Evolutionary conservation across 2,797 vertebrate genomes (phyloP), one percentile per base, ranked within the genome.

Genomic region (Pipistrellus nathusii): DNA sequence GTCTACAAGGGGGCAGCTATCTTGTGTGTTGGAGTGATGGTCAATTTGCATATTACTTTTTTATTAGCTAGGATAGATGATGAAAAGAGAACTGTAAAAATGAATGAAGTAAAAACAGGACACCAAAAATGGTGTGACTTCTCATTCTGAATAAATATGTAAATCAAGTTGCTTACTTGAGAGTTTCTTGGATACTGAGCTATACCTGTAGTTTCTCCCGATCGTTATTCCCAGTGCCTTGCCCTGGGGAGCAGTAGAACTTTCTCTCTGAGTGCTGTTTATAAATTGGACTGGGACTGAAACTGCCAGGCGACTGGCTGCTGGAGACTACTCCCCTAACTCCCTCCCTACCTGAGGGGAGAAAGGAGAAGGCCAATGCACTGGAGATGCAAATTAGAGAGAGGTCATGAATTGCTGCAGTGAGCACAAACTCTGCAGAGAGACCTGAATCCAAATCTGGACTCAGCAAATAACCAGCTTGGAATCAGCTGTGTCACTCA

Each of bases 41-140:
- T 51, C 48, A 51, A 51, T 51, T 51, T 51, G 48, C 48, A 51
- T 51, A 51, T 51, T 51, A 51, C 48, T 15, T 14, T 51, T 51
- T 51, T 17, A 51, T 51, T 51, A 51, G 51, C 18, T 25, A 25
- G 55, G 51, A 51, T 25, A 25, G 55, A 57, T 66, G 66, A 69
- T 69, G 68, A 20, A 69, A 23, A 69, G 35, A 69, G 9, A 83
- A 64, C 30, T 68, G 3, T 21, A 68, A 84, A 15, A 48, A 71
- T 44, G 25, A 68, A 46, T n/a, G 14, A 85, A 73, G 55, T 62
- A 77, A 78, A 90, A 72, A 71, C 15, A 92, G 41, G 35, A 94
- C 90, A 35, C 41, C 73, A 72, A 91, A 75, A 27, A 75, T 78
- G 38, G 82, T 38, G 23, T 20, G 8, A 23, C 72, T 71, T 77